These are phyloP conservation scores for Eubasilissa regina DNA, from an alignment of 1,140 invertebrate genomes.

Conservation along the genomic window DNA sequence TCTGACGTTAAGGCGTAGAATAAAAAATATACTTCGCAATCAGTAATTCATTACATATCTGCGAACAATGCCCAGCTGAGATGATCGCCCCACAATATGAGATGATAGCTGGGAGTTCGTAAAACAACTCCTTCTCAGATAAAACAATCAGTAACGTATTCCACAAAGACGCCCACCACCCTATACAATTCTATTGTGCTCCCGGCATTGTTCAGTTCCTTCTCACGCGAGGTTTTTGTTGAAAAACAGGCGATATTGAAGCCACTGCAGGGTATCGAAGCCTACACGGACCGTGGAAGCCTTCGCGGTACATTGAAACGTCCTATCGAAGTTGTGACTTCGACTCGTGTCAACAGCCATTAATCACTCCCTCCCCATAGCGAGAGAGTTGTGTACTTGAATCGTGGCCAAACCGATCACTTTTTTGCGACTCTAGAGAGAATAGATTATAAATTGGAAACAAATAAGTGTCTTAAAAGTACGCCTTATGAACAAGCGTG, in stretches of 20 bases:
- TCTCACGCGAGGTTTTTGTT: conserved; percentile 20
- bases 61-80: conserved; percentile 8
- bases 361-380: conserved; percentile 14
- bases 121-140: conserved; percentile 36
- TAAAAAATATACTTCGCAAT: not conserved
- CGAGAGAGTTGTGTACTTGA: conserved; percentile 9
- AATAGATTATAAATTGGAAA: conserved; percentile 21
- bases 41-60: conserved; percentile 31
- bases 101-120: conserved; percentile 6
- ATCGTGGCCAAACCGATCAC: not conserved
- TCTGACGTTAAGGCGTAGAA: no score
- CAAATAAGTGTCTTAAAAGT: not conserved
- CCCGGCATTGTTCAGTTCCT: not conserved
- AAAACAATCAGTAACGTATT: conserved; percentile 36
- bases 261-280: not conserved
- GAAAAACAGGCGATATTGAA: conserved; percentile 16
- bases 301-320: conserved; percentile 4
- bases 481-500: no score
- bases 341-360: conserved; percentile 29
- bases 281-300: not conserved
- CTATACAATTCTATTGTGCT: conserved; percentile 1
- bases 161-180: not conserved
- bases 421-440: not conserved
- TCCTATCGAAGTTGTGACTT: conserved; percentile 14
- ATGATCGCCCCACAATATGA: conserved; percentile 29